These are phyloP conservation scores for Hemithea aestivaria DNA, from an alignment of 2,888 invertebrate species.

Conservation along the genomic window DNA sequence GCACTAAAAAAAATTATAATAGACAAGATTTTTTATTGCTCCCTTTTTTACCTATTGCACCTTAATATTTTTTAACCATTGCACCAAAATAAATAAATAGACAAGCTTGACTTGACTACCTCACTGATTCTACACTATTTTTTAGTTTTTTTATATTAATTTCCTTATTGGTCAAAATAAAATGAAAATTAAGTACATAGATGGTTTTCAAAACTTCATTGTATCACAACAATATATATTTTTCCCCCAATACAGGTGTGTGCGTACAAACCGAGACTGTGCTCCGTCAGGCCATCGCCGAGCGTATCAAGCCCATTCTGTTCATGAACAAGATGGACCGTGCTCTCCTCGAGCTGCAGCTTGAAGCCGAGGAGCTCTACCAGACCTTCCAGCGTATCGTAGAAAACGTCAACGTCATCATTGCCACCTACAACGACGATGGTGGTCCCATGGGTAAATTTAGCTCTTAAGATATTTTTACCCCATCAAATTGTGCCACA, in stretches of 20 bases:
- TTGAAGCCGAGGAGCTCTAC: slow-evolving; percentile 97
- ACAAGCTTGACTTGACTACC: no score
- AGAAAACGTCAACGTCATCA: slow-evolving; percentile 99
- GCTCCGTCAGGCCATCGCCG: slow-evolving; percentile 99
- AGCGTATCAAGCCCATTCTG: slow-evolving; percentile 99
- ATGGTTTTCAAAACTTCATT: no score
- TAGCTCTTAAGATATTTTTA: no score
- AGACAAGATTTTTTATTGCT: no score
- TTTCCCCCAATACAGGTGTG: slow-evolving; percentile 88
- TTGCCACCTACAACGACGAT: slow-evolving; percentile 98
- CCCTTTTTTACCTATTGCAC: no score
- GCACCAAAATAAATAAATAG: no score
- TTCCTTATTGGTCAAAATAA: no score
- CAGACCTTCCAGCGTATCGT: slow-evolving; percentile 99
- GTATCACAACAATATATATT: neutral
- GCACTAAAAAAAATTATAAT: neutral
- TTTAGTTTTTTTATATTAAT: no score
- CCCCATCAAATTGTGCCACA: no score
- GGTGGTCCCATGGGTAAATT: slow-evolving; percentile 95
- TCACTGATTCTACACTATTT: no score
- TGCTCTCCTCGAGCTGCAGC: slow-evolving; percentile 96
- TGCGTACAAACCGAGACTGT: slow-evolving; percentile 99
- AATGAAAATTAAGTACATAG: no score
- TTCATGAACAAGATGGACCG: slow-evolving; percentile 99
- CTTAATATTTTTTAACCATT: no score